Evolutionary conservation across 92 coral and sea anemone species (phyloP).

Genomic region (Scolanthus callimorphus): DNA sequence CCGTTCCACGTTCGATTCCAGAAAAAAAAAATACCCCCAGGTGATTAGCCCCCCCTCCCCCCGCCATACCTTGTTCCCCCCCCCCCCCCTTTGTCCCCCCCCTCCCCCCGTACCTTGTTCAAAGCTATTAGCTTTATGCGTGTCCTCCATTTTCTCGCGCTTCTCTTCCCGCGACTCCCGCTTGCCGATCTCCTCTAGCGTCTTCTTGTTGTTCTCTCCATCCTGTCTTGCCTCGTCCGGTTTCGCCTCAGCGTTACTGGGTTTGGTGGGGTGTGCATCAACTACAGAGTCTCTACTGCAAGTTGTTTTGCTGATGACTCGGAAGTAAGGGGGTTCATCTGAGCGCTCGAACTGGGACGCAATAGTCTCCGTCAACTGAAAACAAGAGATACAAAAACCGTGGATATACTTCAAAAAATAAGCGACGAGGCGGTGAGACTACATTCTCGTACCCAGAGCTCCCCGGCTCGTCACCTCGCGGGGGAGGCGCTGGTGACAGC

Average conservation of each 20-base stretch:
- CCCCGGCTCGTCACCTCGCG: too few species aligned
- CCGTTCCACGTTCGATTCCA: too few species aligned
- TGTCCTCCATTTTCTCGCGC: slow-evolving; percentile 48
- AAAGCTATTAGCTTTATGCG: slow-evolving; percentile 24
- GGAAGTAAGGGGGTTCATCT: slow-evolving; percentile 88
- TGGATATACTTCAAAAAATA: too few species aligned
- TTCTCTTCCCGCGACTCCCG: slow-evolving; percentile 49
- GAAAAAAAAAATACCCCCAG: too few species aligned
- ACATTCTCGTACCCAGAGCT: too few species aligned
- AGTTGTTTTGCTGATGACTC: slow-evolving; percentile 61
- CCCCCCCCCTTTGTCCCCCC: too few species aligned
- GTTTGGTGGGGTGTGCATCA: slow-evolving; percentile 30
- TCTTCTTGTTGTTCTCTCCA: slow-evolving; percentile 8
- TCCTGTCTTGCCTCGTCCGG: neutral
- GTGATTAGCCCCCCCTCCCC: too few species aligned
- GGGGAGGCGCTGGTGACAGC: too few species aligned
- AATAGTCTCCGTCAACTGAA: slow-evolving; percentile 96
- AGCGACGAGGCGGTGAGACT: too few species aligned
- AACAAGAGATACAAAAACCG: too few species aligned
- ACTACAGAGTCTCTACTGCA: slow-evolving; percentile 73
- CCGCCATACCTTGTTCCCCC: too few species aligned
- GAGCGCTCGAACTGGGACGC: slow-evolving; percentile 98
- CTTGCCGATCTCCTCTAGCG: slow-evolving; percentile 17
- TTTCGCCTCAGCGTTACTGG: slow-evolving; percentile 12
- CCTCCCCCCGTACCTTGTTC: slow-evolving; percentile 31